A percentile compares a stretch with the other conserved stretches of the same genome.
phyloP scores from a whole-genome alignment of 92 coral and sea anemone genomes.

The Heliopora coerulea region DNA sequence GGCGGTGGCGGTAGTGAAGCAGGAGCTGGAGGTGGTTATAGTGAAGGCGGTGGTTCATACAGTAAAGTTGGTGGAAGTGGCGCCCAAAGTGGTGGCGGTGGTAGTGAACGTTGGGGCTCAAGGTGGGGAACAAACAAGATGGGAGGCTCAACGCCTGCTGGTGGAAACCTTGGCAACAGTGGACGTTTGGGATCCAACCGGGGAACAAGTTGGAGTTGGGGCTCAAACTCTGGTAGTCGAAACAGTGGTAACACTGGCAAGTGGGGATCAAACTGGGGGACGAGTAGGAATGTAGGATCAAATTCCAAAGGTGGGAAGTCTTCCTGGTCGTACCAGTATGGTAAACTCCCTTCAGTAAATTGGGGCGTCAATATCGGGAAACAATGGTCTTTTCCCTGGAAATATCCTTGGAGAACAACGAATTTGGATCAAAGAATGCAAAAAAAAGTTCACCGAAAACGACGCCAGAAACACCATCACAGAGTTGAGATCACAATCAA shows the following conservation, averaged over 20 bases:
- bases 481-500: not conserved
- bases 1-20: not conserved
- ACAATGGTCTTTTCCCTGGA: no score
- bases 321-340: not conserved
- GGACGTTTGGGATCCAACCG: not conserved
- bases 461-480: not conserved
- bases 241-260: not conserved
- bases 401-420: no score
- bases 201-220: not conserved
- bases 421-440: not conserved
- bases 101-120: not conserved
- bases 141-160: no score
- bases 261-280: not conserved
- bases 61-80: not conserved
- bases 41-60: not conserved
- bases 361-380: no score
- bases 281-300: not conserved
- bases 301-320: not conserved
- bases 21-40: not conserved
- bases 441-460: not conserved
- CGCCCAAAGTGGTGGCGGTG: not conserved
- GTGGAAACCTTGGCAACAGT: not conserved
- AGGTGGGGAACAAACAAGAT: not conserved
- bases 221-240: no score
- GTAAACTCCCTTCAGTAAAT: not conserved